Evolutionary conservation across 2,888 invertebrate species (phyloP), one percentile per base, ranked within the genome.

Genomic region (Platynereis dumerilii): DNA sequence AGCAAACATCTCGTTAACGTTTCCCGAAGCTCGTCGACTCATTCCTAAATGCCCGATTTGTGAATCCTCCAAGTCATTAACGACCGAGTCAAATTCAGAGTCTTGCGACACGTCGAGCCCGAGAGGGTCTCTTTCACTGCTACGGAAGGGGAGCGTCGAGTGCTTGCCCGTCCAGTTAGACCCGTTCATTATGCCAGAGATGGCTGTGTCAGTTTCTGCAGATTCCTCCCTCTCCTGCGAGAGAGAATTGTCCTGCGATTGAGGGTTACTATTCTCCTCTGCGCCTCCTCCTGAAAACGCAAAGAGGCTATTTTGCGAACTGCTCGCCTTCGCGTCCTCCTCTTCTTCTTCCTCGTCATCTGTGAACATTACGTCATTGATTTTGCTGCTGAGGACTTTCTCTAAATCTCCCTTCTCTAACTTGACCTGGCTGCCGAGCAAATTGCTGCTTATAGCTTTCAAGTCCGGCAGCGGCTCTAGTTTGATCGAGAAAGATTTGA

Each of bases 161-260:
- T 45, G 34, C n/a, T 55, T 45, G 20, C 56, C 62, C 44, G 28
- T 27, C 22, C 44, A 29, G 7, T 5, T 34, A 5, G 62, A 52
- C 22, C 56, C 56, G n/a, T 55, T 45, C 29, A 62, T 22, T 28
- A 62, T 24, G 1, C 62, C 62, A 7, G 44, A 45, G 15, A 56
- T 45, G 20, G 62, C 62, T 5, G 62, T 34, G 22, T 62, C 62
- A 10, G 62, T 56, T 34, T 62, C 62, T 3, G 62, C 55, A 10
- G 45, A n/a, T 28, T 62, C 62, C 26, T 39, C 55, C 29, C 34
- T 12, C 12, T 34, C 34, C 34, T 34, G 34, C 5, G 34, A 5
- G 5, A 34, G 5, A 34, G 34, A 34, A 34, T 34, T 34, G 12
- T 34, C 34, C 12, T 34, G 34, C 34, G 34, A 34, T 34, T 34